phyloP scores from a whole-genome alignment of 2,113 vertebrate species.

The Neolamprologus toae region DNA sequence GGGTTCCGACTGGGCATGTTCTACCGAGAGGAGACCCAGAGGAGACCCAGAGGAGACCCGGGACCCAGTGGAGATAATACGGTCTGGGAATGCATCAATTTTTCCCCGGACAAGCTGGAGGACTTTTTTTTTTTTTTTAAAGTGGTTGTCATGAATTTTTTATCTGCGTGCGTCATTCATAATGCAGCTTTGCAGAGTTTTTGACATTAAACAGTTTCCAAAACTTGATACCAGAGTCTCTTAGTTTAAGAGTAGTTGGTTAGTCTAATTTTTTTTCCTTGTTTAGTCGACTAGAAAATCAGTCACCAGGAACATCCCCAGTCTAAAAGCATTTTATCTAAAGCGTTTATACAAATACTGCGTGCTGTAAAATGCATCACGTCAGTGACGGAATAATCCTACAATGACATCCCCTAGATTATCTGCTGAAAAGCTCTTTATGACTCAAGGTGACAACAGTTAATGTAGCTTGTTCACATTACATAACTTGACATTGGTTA shows the following conservation, averaged over 20 bases:
- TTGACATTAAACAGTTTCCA: not conserved
- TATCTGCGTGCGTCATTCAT: not conserved
- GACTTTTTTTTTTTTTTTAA: not conserved
- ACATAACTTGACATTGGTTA: not conserved
- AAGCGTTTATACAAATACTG: not conserved
- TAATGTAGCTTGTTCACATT: not conserved
- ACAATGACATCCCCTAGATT: not conserved
- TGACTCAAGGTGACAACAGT: not conserved
- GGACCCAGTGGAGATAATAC: not conserved
- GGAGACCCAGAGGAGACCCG: not conserved
- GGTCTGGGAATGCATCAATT: not conserved
- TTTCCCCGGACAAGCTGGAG: not conserved
- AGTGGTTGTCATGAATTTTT: not conserved
- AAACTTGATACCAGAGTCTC: not conserved
- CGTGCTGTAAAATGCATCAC: not conserved
- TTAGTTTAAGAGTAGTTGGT: not conserved
- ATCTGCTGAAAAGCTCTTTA: not conserved
- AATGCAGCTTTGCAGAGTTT: not conserved
- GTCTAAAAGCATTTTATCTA: not conserved
- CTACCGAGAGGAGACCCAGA: not conserved
- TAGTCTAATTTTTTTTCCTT: not conserved
- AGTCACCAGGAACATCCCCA: not conserved
- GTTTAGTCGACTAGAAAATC: not conserved
- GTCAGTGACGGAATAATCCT: not conserved
- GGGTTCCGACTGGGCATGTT: not conserved